Evolutionary conservation across 2,113 vertebrate species (phyloP).

Genomic region (Erythrolamprus reginae): DNA sequence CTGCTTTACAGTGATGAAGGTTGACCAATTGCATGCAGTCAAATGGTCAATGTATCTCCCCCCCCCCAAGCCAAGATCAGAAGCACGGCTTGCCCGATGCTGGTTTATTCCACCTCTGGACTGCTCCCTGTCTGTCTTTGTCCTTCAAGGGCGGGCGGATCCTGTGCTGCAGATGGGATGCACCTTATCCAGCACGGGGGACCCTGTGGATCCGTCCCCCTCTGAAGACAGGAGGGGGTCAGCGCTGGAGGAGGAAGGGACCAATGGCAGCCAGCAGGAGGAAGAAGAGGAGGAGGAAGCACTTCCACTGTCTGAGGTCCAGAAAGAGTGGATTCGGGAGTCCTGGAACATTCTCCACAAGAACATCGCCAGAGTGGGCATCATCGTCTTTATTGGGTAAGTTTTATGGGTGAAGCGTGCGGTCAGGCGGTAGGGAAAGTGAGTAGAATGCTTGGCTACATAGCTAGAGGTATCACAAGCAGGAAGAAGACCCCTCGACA

Average conservation of each 20-base stretch:
- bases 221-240: neutral
- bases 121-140: neutral
- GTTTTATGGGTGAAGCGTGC: too few species aligned
- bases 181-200: neutral
- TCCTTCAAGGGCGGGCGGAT: neutral
- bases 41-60: neutral
- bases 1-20: too few species aligned
- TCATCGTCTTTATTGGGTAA: slow-evolving; percentile 42
- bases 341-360: slow-evolving; percentile 26
- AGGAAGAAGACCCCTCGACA: too few species aligned
- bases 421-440: too few species aligned
- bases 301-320: neutral
- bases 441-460: too few species aligned
- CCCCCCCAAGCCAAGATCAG: neutral
- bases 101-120: neutral
- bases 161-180: slow-evolving; percentile 21
- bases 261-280: rapidly evolving
- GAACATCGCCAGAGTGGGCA: slow-evolving; percentile 21
- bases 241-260: rapidly evolving
- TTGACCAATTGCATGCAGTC: neutral
- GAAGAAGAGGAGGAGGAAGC: rapidly evolving
- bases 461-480: too few species aligned
- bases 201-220: neutral
- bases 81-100: neutral
- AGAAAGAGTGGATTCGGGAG: slow-evolving; percentile 15